Conservation (phyloP, 2,888 invertebrate species). For the Ganaspis brasiliensis region DNA sequence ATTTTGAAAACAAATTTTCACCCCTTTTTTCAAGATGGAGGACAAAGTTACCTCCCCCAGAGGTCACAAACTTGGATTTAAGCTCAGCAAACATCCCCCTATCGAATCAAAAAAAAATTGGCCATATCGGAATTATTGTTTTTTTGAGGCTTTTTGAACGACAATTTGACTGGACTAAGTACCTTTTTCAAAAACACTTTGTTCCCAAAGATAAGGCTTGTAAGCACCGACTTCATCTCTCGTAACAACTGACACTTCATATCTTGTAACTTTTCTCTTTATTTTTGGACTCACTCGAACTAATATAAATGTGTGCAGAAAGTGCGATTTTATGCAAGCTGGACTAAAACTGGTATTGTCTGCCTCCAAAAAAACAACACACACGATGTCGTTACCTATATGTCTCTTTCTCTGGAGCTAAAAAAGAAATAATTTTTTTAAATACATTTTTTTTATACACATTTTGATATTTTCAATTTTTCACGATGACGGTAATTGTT, state of each 20-base stretch:
- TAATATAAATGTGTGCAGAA: slow-evolving; percentile 95
- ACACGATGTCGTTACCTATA: slow-evolving; percentile 97
- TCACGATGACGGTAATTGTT: too few species aligned
- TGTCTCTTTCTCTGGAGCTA: slow-evolving; percentile 94
- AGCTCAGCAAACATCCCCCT: too few species aligned
- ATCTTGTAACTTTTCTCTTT: slow-evolving; percentile 92
- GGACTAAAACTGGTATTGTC: slow-evolving; percentile 96
- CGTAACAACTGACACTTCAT: slow-evolving; percentile 96
- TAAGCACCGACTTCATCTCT: slow-evolving; percentile 97
- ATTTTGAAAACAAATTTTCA: too few species aligned
- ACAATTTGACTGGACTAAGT: not conserved
- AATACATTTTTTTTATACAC: too few species aligned
- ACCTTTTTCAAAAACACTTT: slow-evolving; percentile 95
- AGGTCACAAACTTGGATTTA: too few species aligned
- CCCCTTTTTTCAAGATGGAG: too few species aligned
- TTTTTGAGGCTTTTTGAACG: not conserved
- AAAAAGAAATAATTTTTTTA: slow-evolving; percentile 49
- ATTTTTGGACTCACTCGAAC: slow-evolving; percentile 94
- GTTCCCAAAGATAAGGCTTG: slow-evolving; percentile 97
- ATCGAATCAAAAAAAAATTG: too few species aligned
- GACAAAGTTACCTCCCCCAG: too few species aligned
- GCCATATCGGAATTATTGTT: too few species aligned
- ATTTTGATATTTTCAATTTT: too few species aligned
- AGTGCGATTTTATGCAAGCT: slow-evolving; percentile 96
- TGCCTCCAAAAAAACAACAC: slow-evolving; percentile 96